Conservation (phyloP, 2,113 vertebrate species). For the Rhea pennata region DNA sequence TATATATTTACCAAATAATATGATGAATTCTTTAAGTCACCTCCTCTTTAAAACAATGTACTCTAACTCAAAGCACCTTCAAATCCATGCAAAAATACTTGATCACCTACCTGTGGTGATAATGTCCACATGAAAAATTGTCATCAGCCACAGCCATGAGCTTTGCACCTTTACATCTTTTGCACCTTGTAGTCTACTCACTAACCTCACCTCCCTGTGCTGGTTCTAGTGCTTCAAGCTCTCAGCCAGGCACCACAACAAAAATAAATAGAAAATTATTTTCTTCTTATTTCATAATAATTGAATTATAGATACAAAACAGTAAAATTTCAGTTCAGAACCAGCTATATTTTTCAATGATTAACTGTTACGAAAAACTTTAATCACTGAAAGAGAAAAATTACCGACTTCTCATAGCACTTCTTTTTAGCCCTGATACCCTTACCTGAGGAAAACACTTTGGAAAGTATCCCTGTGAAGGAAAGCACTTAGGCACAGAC, state of each 20-base stretch:
- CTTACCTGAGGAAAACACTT: neutral
- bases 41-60: neutral
- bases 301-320: neutral
- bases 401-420: neutral
- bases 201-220: neutral
- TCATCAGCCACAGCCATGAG: neutral
- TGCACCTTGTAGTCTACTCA: neutral
- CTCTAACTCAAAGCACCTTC: neutral
- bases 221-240: neutral
- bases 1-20: too few species aligned
- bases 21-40: neutral
- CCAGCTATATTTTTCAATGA: neutral
- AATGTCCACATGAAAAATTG: neutral
- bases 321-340: neutral
- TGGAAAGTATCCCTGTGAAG: neutral
- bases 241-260: neutral
- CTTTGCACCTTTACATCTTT: neutral
- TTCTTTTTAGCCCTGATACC: neutral
- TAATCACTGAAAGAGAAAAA: neutral
- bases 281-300: neutral
- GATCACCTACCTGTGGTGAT: neutral
- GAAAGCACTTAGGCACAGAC: neutral
- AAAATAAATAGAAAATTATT: neutral
- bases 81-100: neutral
- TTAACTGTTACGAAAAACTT: neutral